A percentile compares a stretch with the other conserved stretches of the same genome.
These are phyloP conservation scores for Troides oblongomaculatus DNA, from an alignment of 2,888 invertebrate species.

Conservation along the genomic window DNA sequence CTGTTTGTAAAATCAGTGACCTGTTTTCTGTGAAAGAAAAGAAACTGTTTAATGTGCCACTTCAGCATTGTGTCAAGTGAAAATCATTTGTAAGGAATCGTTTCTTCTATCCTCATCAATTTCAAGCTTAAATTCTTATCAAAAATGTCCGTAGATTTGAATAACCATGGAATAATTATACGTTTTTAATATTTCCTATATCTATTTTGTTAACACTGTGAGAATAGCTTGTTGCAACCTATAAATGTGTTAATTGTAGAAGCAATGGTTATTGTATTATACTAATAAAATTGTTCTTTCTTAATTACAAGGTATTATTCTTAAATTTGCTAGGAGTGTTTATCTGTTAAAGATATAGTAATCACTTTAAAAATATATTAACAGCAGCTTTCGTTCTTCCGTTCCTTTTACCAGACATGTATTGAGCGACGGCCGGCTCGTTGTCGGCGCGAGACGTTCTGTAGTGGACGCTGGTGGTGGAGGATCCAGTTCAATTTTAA, in stretches of 20 bases:
- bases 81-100: background rate
- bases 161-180: too few relatives aligned
- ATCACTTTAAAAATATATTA: too few relatives aligned
- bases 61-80: background rate
- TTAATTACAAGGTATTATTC: too few relatives aligned
- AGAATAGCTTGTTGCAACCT: too few relatives aligned
- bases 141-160: background rate
- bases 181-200: too few relatives aligned
- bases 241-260: too few relatives aligned
- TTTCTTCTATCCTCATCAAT: background rate
- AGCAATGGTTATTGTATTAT: too few relatives aligned
- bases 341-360: too few relatives aligned
- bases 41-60: background rate
- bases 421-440: slow-evolving; percentile 61
- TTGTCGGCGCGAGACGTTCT: slow-evolving; percentile 67
- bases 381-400: background rate
- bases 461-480: slow-evolving; percentile 66
- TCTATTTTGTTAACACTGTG: too few relatives aligned
- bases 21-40: background rate
- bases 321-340: too few relatives aligned
- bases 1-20: background rate
- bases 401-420: slow-evolving; percentile 53
- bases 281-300: too few relatives aligned
- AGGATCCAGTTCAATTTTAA: slow-evolving; percentile 57
- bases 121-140: background rate